These are phyloP conservation scores for Cricetomys ansorgei DNA, from an alignment of 2,113 vertebrate genomes.

Conservation along the genomic window DNA sequence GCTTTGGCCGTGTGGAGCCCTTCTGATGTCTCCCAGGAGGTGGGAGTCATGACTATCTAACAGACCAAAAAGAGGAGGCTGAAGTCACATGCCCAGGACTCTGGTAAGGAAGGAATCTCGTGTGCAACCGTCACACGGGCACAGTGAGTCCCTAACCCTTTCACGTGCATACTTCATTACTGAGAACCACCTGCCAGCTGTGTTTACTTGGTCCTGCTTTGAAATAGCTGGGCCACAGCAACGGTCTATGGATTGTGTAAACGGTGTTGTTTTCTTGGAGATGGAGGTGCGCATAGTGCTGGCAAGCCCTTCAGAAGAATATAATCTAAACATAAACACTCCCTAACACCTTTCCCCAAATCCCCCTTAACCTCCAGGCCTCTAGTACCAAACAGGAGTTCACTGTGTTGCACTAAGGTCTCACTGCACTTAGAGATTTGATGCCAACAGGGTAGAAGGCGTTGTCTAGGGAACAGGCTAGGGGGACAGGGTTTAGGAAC, in stretches of 20 bases:
- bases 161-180: not conserved
- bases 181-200: not conserved
- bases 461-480: not conserved
- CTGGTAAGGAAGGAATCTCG: too few species aligned
- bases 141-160: not conserved
- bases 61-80: not conserved
- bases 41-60: not conserved
- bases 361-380: not conserved
- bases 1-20: fast-evolving
- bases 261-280: not conserved
- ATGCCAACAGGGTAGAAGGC: not conserved
- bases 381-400: not conserved
- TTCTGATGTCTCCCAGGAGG: not conserved
- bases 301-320: too few species aligned
- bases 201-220: not conserved
- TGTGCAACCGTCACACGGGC: not conserved
- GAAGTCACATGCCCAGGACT: not conserved
- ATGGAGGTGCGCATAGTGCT: fast-evolving
- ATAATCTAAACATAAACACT: not conserved
- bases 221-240: not conserved
- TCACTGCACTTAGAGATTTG: not conserved
- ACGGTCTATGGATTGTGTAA: not conserved
- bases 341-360: not conserved
- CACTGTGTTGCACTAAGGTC: not conserved
- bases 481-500: not conserved